These are phyloP conservation scores for Idris sp. DNA, from an alignment of 1,140 invertebrate species.

Conservation along the genomic window DNA sequence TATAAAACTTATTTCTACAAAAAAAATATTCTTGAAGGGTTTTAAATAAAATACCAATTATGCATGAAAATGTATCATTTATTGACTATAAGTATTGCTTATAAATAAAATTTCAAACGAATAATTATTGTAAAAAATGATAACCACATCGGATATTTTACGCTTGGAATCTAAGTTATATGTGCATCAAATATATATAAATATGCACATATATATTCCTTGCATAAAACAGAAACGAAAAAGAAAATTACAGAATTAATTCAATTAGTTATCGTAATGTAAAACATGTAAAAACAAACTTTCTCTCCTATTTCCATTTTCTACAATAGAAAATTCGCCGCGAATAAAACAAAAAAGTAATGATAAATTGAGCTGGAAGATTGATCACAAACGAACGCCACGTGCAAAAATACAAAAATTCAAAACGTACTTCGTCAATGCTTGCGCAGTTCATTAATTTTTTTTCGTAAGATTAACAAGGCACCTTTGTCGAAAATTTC, in stretches of 20 bases:
- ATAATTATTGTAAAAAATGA: slow-evolving; percentile 52
- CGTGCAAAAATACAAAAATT: slow-evolving; percentile 54
- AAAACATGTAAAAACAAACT: slow-evolving; percentile 45
- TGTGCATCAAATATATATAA: slow-evolving; percentile 29
- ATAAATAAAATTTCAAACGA: slow-evolving; percentile 55
- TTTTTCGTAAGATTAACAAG: slow-evolving; percentile 42
- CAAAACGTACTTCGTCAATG: slow-evolving; percentile 26
- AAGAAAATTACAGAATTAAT: slow-evolving; percentile 15
- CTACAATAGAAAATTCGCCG: slow-evolving; percentile 30
- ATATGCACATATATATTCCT: slow-evolving; percentile 16
- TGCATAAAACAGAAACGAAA: slow-evolving; percentile 41
- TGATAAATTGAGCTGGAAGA: slow-evolving; percentile 48
- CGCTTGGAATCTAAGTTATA: slow-evolving; percentile 40
- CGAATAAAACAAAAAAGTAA: slow-evolving; percentile 37
- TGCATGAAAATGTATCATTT: slow-evolving; percentile 47
- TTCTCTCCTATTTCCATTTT: slow-evolving; percentile 3
- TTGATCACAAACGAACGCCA: slow-evolving; percentile 40
- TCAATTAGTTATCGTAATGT: slow-evolving; percentile 32
- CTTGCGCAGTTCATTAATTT: slow-evolving; percentile 23
- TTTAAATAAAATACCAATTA: neutral
- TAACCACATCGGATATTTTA: slow-evolving; percentile 50
- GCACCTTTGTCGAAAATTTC: slow-evolving; percentile 48
- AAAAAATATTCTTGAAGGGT: no score
- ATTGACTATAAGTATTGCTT: slow-evolving; percentile 52
- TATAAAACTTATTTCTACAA: no score